These are phyloP conservation scores for Thomomys bottae DNA, from an alignment of 2,113 vertebrate genomes.

Conservation along the genomic window DNA sequence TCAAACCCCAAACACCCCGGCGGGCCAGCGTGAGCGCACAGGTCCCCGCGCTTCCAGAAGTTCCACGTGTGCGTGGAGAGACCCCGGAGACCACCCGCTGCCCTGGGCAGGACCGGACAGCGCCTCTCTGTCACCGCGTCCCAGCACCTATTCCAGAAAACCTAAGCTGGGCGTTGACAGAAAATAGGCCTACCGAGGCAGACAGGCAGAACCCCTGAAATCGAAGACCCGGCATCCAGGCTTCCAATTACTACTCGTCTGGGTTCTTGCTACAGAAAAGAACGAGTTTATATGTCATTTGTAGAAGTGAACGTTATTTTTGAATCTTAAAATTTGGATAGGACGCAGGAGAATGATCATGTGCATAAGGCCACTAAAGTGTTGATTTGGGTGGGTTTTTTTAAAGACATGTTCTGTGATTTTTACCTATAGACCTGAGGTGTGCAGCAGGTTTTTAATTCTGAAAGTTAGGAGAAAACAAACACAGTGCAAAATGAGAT, in stretches of 20 bases:
- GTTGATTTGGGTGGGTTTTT: not conserved
- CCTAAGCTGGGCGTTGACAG: not conserved
- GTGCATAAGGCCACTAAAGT: not conserved
- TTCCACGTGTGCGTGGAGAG: not conserved
- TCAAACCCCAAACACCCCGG: not conserved
- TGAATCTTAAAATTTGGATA: not conserved
- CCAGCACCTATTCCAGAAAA: not conserved
- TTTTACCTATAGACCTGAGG: conserved; percentile 34
- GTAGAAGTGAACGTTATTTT: not conserved
- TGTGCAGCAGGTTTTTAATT: conserved; percentile 53
- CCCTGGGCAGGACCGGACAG: not conserved
- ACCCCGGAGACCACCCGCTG: not conserved
- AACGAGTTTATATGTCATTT: not conserved
- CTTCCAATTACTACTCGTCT: not conserved
- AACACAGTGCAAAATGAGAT: not conserved
- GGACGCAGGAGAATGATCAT: not conserved
- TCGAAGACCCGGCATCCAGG: not conserved
- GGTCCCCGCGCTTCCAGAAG: not conserved
- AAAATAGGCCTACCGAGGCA: not conserved
- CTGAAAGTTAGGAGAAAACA: conserved; percentile 49
- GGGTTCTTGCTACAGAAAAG: conserved; percentile 14
- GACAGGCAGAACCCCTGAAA: accelerated
- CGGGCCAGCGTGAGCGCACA: not conserved
- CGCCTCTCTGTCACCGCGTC: not conserved
- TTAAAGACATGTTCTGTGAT: not conserved